These are phyloP conservation scores for Pagetopsis macropterus DNA, from an alignment of 2,797 vertebrate genomes.

Conservation along the genomic window DNA sequence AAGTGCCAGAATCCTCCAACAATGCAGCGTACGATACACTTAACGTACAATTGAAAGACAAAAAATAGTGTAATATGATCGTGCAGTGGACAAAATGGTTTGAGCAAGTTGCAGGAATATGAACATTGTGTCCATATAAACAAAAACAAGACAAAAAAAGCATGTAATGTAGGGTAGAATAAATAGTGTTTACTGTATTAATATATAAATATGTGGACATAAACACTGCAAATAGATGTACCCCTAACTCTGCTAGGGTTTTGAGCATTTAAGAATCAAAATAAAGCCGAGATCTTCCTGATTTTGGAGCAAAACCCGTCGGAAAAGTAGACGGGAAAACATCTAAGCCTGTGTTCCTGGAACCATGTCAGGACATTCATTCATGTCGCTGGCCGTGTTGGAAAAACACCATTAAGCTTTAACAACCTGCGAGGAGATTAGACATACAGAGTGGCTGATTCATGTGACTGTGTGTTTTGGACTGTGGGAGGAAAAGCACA, in stretches of 20 bases:
- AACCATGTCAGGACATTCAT: conserved; percentile 25
- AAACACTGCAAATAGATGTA: background rate
- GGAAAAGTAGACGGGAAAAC: conserved; percentile 20
- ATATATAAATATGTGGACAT: background rate
- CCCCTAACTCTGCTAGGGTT: too few relatives aligned
- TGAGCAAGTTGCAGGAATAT: too few relatives aligned
- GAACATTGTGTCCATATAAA: too few relatives aligned
- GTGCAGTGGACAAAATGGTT: too few relatives aligned
- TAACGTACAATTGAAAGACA: too few relatives aligned
- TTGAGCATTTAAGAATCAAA: background rate
- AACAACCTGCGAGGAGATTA: conserved; percentile 60
- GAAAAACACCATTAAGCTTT: conserved; percentile 58
- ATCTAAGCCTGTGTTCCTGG: conserved; percentile 13
- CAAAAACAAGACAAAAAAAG: too few relatives aligned
- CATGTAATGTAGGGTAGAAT: too few relatives aligned
- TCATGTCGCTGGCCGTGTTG: conserved; percentile 21
- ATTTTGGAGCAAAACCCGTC: conserved; percentile 6
- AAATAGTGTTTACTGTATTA: too few relatives aligned
- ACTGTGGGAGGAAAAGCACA: conserved; percentile 33
- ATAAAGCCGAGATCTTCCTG: background rate
- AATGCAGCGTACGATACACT: too few relatives aligned
- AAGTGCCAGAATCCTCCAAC: background rate
- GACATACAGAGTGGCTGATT: conserved; percentile 54
- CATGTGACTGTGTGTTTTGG: conserved; percentile 57
- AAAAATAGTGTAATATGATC: too few relatives aligned